A percentile compares a stretch with the other conserved stretches of the same genome.
These are phyloP conservation scores for Thalassaphorura encarpata DNA, from an alignment of 1,140 invertebrate genomes.

Conservation along the genomic window DNA sequence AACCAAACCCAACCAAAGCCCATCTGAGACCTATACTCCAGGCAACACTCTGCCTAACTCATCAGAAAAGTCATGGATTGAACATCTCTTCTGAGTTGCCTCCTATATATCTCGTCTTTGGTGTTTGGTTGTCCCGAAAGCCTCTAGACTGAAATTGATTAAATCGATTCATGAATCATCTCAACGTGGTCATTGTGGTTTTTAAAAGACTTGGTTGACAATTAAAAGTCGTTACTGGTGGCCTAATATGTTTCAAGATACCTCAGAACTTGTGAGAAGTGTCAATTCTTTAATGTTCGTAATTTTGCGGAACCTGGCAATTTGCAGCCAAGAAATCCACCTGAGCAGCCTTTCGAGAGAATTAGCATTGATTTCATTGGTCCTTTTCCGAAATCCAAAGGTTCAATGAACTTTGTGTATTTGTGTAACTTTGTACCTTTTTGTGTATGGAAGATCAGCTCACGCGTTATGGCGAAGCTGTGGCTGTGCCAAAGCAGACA, in stretches of 20 bases:
- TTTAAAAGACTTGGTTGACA: slow-evolving; percentile 21
- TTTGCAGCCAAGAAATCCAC: slow-evolving; percentile 1
- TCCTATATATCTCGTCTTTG: too few relatives aligned
- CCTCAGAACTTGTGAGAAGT: slow-evolving; percentile 23
- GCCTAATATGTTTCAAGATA: slow-evolving; percentile 17
- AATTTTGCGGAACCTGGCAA: slow-evolving; percentile 2
- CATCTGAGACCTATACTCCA: too few relatives aligned
- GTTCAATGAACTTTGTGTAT: too few relatives aligned
- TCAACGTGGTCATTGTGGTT: slow-evolving; percentile 23
- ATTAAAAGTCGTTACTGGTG: slow-evolving; percentile 29
- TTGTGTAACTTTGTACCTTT: slow-evolving; percentile 33
- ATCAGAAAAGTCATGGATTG: too few relatives aligned
- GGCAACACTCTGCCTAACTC: too few relatives aligned
- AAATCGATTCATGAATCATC: neutral
- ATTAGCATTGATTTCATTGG: slow-evolving; percentile 36
- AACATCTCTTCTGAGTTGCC: too few relatives aligned
- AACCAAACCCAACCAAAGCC: too few relatives aligned
- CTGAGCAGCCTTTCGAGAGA: slow-evolving; percentile 27
- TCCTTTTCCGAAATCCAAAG: slow-evolving; percentile 27
- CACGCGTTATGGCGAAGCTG: slow-evolving; percentile 34
- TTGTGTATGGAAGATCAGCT: slow-evolving; percentile 33
- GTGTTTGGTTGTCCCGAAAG: too few relatives aligned
- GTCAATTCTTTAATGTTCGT: slow-evolving; percentile 24
- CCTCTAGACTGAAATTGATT: too few relatives aligned
- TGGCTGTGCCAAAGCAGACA: slow-evolving; percentile 27